Evolutionary conservation across 2,113 vertebrate species (phyloP).

Genomic region (Plotosus lineatus): DNA sequence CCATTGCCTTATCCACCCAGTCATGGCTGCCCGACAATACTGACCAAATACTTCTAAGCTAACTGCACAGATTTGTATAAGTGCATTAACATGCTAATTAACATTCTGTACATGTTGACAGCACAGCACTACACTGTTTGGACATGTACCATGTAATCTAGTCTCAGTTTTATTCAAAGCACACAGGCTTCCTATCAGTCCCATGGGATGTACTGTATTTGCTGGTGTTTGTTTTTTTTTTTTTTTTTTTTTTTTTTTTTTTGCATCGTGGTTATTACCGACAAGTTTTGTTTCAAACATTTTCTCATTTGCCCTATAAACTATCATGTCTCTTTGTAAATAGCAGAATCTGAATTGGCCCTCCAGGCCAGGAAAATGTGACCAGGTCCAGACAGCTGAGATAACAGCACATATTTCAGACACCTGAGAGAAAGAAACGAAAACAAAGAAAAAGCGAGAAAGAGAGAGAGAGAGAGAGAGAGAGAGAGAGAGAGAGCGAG

Average conservation of each 20-base stretch:
- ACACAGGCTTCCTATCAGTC: neutral
- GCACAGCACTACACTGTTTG: neutral
- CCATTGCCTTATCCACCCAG: too few relatives aligned
- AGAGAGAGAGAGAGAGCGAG: neutral
- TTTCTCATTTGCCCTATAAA: constrained; percentile 7
- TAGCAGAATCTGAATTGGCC: neutral
- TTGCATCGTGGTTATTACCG: neutral
- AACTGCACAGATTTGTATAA: too few relatives aligned
- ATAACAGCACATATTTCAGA: neutral
- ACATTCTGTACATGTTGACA: too few relatives aligned
- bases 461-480: neutral
- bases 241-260: neutral
- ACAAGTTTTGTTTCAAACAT: constrained; percentile 6
- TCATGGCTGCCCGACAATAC: too few relatives aligned
- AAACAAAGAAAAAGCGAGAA: neutral
- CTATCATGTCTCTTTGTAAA: constrained; percentile 17
- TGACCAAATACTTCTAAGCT: too few relatives aligned
- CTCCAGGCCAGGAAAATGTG: constrained; percentile 2
- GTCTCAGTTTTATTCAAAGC: neutral
- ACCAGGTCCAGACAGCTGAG: neutral
- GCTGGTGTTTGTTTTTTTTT: neutral
- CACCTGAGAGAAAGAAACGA: neutral
- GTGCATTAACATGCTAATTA: too few relatives aligned
- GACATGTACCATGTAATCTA: neutral
- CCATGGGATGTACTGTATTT: neutral